Base-by-base conservation (phyloP, 2,113 vertebrate genomes). In the Delphinus delphis region DNA sequence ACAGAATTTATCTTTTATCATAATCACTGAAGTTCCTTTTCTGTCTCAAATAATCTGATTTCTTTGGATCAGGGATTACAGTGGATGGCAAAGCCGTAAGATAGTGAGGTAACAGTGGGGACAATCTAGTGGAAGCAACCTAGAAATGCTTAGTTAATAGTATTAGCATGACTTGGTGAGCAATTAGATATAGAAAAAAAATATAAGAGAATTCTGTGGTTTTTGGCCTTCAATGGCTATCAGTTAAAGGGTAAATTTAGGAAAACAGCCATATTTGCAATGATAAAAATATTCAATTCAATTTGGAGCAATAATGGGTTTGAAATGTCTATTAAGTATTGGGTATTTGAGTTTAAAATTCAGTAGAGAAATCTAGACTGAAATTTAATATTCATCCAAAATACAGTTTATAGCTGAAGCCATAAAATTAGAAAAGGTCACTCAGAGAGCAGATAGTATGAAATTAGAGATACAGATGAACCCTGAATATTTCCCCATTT, bases 351-450 rank as follows among this genome's bases (percentile, higher is more conserved):
- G 3, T 89, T 96, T 95, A 14, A 97, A 96, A 85, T 92, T 80
- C 55, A 70, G 5, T 80, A 26, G 36, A 87, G 28, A 86, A 96
- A 74, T 55, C 20, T 67, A 79, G 74, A 36, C n/a, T 83, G 14
- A 36, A 95, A 68, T 92, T 93, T 94, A 90, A 84, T 91, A 93
- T 86, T 85, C 65, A 95, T 82, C 25, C 13, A 86, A 93, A 87
- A 38, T 73, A 55, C 4, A 89, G n/a, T 82, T 97, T n/a, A 79
- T 55, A 93, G 44, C 28, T 85, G 67, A 88, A 63, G 17, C 6
- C 67, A 89, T 93, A 93, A 85, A 80, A 93, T 95, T 85, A 79
- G 38, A 81, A 97, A 88, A 97, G 67, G 28, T 96, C 53, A 91
- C 26, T 50, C 8, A 84, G 41, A 38, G 50, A 87, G 55, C 28